These are phyloP conservation scores for Lepas anatifera DNA, from an alignment of 2,888 invertebrate species.

Conservation along the genomic window DNA sequence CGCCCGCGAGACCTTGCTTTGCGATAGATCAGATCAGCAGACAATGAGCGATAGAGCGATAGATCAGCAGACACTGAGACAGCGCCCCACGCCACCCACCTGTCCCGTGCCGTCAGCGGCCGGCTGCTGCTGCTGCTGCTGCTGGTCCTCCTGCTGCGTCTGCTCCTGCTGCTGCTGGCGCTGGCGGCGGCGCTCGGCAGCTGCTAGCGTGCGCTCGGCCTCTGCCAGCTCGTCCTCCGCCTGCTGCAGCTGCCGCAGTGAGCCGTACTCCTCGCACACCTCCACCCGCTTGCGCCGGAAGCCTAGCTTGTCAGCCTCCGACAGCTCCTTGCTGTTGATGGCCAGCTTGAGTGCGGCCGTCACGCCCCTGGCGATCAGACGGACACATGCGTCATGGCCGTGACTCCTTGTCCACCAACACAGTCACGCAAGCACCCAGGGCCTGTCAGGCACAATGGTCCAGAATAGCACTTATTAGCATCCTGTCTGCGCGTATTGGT, in stretches of 20 bases:
- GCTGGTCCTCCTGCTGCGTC: not conserved
- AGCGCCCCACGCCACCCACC: no score
- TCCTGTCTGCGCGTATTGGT: no score
- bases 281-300: constrained; percentile 24
- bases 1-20: no score
- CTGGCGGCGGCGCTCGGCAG: not conserved
- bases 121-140: not conserved
- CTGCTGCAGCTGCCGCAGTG: not conserved
- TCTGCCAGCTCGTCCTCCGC: not conserved
- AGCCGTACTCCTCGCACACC: constrained; percentile 23
- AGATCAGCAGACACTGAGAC: no score
- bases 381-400: no score
- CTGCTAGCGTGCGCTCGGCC: not conserved
- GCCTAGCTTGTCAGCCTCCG: constrained; percentile 22
- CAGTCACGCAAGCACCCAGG: no score
- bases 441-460: no score
- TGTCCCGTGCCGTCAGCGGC: not conserved
- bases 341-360: constrained; percentile 29
- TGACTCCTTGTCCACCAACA: no score
- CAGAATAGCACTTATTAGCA: no score
- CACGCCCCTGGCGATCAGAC: constrained; percentile 23
- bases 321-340: constrained; percentile 27
- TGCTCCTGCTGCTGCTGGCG: not conserved
- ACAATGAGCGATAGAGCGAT: no score
- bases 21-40: no score